A percentile compares a stretch with the other conserved stretches of the same genome.
Conservation (phyloP, 2,113 vertebrate species). For the Vidua chalybeata region DNA sequence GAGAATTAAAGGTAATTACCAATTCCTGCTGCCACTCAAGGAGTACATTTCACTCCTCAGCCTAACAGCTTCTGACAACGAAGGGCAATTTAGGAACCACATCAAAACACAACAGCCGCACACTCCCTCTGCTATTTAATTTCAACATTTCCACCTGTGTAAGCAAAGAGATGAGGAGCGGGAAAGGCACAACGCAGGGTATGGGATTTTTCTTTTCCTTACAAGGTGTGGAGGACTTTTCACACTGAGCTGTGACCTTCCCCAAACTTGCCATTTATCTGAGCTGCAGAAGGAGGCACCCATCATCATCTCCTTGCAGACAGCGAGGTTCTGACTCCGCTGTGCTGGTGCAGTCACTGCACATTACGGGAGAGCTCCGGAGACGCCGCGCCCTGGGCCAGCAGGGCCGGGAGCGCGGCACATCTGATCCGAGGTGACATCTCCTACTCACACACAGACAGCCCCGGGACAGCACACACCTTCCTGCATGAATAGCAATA, state of each 20-base stretch:
- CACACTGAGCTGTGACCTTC: not conserved
- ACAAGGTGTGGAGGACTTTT: not conserved
- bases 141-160: not conserved
- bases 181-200: not conserved
- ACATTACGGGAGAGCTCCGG: conserved; percentile 17
- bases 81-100: conserved; percentile 35
- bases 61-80: conserved; percentile 51
- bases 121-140: not conserved
- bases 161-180: not conserved
- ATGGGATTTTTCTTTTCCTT: not conserved
- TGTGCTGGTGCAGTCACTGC: conserved; percentile 1
- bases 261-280: conserved; percentile 1
- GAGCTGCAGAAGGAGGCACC: conserved; percentile 1
- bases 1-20: conserved; percentile 40
- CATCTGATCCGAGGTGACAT: conserved; percentile 52
- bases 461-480: conserved; percentile 18
- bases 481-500: conserved; percentile 26
- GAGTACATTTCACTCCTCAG: not conserved
- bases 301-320: not conserved
- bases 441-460: conserved; percentile 43
- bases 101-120: not conserved
- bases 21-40: not conserved
- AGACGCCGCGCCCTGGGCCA: conserved; percentile 27
- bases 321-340: not conserved
- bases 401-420: not conserved